Evolutionary conservation across 2,113 vertebrate species (phyloP), one percentile per base, ranked within the genome.

Genomic region (Pseudopipra pipra): DNA sequence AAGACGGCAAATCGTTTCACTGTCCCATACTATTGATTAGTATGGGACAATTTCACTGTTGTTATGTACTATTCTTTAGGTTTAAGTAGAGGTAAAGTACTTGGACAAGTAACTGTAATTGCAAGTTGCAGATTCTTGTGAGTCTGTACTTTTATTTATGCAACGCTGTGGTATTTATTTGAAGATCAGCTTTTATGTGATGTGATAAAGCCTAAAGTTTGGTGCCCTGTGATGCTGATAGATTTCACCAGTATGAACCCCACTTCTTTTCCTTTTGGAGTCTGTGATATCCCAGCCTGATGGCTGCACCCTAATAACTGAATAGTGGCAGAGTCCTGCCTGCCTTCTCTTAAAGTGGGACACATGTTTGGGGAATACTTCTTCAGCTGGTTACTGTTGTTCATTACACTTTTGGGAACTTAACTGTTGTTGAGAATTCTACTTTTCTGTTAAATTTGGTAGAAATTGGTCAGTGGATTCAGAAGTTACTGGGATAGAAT

Each of bases 341-440:
- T 71, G 21, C 65, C 76, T 86, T 54, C 6, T 24, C 27, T 37
- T 14, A 2, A 28, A 31, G 24, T 24, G 19, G 41, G 27, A 19
- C 16, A n/a, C 13, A 1, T 0, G 0, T 33, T 33, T 39, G 20
- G 30, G 20, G 27, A 20, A 20, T 1, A 1, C 35, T 63, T 81
- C 61, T 59, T 25, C 4, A 14, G 8, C 20, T 70, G 15, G 11
- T 70, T 58, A 22, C 28, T 71, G 4, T 11, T n/a, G 8, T 46
- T 71, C 9, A 2, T 66, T 25, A 31, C 31, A 37, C 25, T 39
- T 72, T 24, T 11, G 58, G 28, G 10, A 65, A n/a, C 31, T 73
- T 55, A 47, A 47, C 2, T 54, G 12, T 10, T 70, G 23, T 35
- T 67, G 54, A 54, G 49, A 63, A 51, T 66, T 54, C 21, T 47